These are phyloP conservation scores for Zalophus californianus DNA, from an alignment of 2,797 vertebrate genomes.

Conservation along the genomic window DNA sequence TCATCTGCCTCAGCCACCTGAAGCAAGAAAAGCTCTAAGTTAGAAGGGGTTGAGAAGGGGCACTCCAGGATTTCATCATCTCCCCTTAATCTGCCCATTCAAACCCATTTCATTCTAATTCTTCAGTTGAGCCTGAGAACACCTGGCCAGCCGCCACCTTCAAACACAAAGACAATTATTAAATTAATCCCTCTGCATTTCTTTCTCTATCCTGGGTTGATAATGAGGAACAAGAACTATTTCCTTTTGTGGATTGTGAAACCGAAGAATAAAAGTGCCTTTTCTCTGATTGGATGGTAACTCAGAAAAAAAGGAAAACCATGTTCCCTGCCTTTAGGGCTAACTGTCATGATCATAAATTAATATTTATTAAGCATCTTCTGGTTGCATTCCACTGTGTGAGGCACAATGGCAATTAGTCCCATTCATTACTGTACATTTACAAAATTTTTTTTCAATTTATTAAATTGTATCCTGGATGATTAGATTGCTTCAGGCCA, in stretches of 20 bases:
- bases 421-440: conserved; percentile 34
- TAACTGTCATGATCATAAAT: conserved; percentile 47
- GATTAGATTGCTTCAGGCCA: conserved; percentile 63
- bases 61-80: conserved; percentile 27
- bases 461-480: conserved; percentile 66
- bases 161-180: conserved; percentile 64
- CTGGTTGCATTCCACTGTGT: not conserved
- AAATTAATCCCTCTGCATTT: conserved; percentile 47
- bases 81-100: not conserved
- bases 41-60: not conserved
- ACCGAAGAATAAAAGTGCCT: conserved; percentile 7
- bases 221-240: conserved; percentile 37
- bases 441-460: not conserved
- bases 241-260: conserved; percentile 68
- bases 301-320: conserved; percentile 54
- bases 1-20: not conserved
- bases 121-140: conserved; percentile 1
- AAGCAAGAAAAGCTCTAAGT: not conserved
- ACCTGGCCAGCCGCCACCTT: conserved; percentile 58
- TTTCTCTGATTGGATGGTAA: conserved; percentile 57
- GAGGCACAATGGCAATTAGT: conserved; percentile 18
- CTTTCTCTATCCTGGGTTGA: conserved; percentile 16
- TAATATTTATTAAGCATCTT: conserved; percentile 51
- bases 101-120: conserved; percentile 56
- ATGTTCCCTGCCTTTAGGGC: conserved; percentile 36